Percentiles rank a stretch among this genome's conserved stretches.
phyloP scores from a whole-genome alignment of 2,113 vertebrate genomes.

The Scartelaos histophorus region DNA sequence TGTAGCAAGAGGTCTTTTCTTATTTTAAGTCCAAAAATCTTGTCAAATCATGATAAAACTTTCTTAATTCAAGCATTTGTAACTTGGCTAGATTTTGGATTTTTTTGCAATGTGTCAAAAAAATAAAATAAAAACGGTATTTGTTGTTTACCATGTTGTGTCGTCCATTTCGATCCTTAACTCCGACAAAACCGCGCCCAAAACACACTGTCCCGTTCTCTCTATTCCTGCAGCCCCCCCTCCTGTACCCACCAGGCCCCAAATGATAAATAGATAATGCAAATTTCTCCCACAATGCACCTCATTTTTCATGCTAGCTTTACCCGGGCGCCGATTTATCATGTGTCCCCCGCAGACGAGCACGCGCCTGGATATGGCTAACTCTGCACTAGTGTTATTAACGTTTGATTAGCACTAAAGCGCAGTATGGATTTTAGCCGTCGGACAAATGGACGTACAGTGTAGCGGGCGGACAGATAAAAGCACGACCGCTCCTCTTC shows the following conservation, averaged over 20 bases:
- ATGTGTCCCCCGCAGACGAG: not conserved
- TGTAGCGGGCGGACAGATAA: not conserved
- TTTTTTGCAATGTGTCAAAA: too few relatives aligned
- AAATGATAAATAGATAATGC: not conserved
- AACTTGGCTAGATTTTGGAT: too few relatives aligned
- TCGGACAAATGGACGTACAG: slow-evolving; percentile 12
- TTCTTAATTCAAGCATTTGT: too few relatives aligned
- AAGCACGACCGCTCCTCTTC: not conserved
- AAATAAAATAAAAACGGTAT: too few relatives aligned
- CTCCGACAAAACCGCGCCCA: not conserved
- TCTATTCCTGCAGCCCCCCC: not conserved
- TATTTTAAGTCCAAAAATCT: too few relatives aligned
- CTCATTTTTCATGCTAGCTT: slow-evolving; percentile 1
- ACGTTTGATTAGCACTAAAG: slow-evolving; percentile 28
- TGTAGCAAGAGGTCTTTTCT: too few relatives aligned
- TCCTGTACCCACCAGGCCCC: not conserved
- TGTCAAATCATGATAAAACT: too few relatives aligned
- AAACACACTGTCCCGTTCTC: not conserved
- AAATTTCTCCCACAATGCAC: slow-evolving; percentile 1
- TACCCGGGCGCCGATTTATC: slow-evolving; percentile 18
- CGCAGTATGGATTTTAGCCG: slow-evolving; percentile 8
- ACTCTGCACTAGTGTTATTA: slow-evolving; percentile 25
- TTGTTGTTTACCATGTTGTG: too few relatives aligned
- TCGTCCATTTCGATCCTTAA: not conserved
- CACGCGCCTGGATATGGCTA: slow-evolving; percentile 5